Evolutionary conservation across 2,888 invertebrate genomes (phyloP), one percentile per base, ranked within the genome.

Genomic region (Oscheius onirici): DNA sequence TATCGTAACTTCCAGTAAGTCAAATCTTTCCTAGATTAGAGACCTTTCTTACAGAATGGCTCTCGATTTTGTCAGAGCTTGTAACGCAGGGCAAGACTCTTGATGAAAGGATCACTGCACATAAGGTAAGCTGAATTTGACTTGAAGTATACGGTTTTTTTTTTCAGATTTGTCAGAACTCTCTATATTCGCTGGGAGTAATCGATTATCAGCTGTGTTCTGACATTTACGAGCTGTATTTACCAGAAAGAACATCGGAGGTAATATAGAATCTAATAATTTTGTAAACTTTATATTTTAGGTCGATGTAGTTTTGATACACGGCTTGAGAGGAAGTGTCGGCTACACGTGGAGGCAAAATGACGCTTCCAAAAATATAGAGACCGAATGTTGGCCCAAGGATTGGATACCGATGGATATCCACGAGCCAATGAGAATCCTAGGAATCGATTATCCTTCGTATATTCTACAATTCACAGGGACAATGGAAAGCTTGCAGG

Each of bases 271-370:
- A n/a, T 40, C 15, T 52, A 28, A 55, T 41, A n/a, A 63, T 11
- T n/a, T 60, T n/a, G n/a, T 63, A 11, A 17, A 2, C 34, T 24
- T 65, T 17, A 17, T 26, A 55, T 52, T 69, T 69, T 73, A 77
- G 71, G 60, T 84, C 3, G 85, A 86, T 63, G 77, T 86, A 41
- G 82, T 86, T 13, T 68, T 86, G 57, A 81, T 86, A 24, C 86
- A 86, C 58, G 86, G 86, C 15, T 66, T 86, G 8, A 74, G 85
- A 15, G 86, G 86, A 1, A 80, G 78, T 49, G 83, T 82, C 3
- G 79, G 77, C 2, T 80, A 84, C 57, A 86, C 85, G 1, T 86
- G 86, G 86, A 55, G 85, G 13, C 84, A 84, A 41, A 82, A 81
- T 52, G 84, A 84, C 63, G 67, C 71, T 5, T 70, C 67, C 17